Base-by-base conservation (phyloP, 1,140 invertebrate genomes). In the Trichonephila clavipes region DNA sequence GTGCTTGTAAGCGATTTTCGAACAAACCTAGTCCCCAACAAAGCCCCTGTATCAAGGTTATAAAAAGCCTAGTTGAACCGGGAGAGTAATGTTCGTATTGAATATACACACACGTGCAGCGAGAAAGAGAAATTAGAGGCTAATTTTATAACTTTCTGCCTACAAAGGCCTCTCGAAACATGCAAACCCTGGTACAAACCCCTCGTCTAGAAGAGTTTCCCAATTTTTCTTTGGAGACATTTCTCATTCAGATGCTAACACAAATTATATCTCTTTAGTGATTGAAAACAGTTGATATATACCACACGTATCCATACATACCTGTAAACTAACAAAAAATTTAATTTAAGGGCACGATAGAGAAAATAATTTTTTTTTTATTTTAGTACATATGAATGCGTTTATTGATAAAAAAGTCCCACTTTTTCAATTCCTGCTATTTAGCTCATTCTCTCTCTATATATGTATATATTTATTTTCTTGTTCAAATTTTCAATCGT, bases 81-180 rank as follows among this genome's bases (percentile, higher is more conserved):
- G 83, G 82, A 28, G 91, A 12, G 82, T n/a, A 40, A 92, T 86
- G 82, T 61, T 69, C 69, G 72, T 44, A 90, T 90, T 59, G 40
- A 0, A 19, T 77, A 34, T 59, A 40, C 59, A 81, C 12, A 81
- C 61, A 87, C 44, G 64, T 87, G 91, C 59, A 34, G n/a, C 21
- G 64, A n/a, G 72, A 59, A 51, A 92, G 64, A 72, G 64, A 87
- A 59, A 92, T 86, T 92, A 85, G 83, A 34, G 77, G 82, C 91
- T 92, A 92, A 92, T 92, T 92, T 92, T 92, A 92, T 92, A 92
- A 87, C 83, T 12, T 66, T 24, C 7, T 69, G 14, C 40, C 91
- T 64, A 81, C 21, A 58, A 62, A 72, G 91, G 82, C 83, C 83
- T 51, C 91, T 72, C 44, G 34, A 51, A 24, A 44, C 87, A 40